A percentile compares a stretch with the other conserved stretches of the same genome.
phyloP scores from a whole-genome alignment of 2,888 invertebrate genomes.

The Kryphioiulus occultus region DNA sequence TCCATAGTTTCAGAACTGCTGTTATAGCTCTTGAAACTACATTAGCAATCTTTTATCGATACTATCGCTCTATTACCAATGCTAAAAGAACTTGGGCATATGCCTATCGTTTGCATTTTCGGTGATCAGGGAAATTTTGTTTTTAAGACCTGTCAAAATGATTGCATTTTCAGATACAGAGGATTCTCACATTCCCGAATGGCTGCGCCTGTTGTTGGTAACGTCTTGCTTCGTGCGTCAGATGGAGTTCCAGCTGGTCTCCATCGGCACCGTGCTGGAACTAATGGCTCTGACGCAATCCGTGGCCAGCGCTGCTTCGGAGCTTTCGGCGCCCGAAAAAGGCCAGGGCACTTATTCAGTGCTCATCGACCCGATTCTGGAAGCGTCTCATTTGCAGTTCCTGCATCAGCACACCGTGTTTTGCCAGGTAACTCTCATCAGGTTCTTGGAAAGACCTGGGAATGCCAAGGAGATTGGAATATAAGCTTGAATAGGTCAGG shows the following conservation, averaged over 20 bases:
- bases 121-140: neutral
- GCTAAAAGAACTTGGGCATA: too few relatives aligned
- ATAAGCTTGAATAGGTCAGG: too few relatives aligned
- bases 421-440: constrained; percentile 69
- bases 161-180: constrained; percentile 59
- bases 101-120: neutral
- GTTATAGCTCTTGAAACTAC: too few relatives aligned
- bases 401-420: constrained; percentile 74
- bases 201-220: constrained; percentile 75
- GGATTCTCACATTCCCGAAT: constrained; percentile 68
- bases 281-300: constrained; percentile 70
- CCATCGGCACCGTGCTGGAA: constrained; percentile 77
- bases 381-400: constrained; percentile 71
- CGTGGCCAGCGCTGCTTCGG: constrained; percentile 54
- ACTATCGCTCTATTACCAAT: too few relatives aligned
- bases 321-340: constrained; percentile 51
- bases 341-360: constrained; percentile 67
- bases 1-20: too few relatives aligned
- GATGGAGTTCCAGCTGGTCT: constrained; percentile 66
- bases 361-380: constrained; percentile 74
- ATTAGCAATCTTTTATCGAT: too few relatives aligned
- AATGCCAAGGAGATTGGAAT: too few relatives aligned
- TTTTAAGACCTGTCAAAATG: neutral
- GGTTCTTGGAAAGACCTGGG: too few relatives aligned
- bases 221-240: constrained; percentile 72